These are phyloP conservation scores for Papilio machaon DNA, from an alignment of 1,140 invertebrate genomes.

Conservation along the genomic window DNA sequence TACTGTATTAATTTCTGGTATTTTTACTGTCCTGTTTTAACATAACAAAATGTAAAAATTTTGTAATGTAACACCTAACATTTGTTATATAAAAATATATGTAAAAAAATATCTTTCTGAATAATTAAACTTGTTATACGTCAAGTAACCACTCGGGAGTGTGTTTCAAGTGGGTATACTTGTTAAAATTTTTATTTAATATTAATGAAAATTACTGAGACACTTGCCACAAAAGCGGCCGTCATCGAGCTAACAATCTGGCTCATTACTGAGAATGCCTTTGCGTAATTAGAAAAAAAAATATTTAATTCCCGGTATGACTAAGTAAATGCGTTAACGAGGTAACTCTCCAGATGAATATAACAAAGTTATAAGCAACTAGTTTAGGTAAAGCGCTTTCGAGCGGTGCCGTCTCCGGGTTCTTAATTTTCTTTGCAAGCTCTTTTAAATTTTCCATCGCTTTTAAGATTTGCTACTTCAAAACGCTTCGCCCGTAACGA, in stretches of 20 bases:
- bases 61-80: neutral
- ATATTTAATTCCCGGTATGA: slow-evolving; percentile 71
- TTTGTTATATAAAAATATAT: neutral
- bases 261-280: slow-evolving; percentile 69
- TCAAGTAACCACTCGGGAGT: neutral
- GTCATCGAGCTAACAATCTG: slow-evolving; percentile 59
- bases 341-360: slow-evolving; percentile 66
- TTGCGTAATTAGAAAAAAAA: slow-evolving; percentile 62
- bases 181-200: slow-evolving; percentile 41
- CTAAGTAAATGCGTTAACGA: slow-evolving; percentile 73
- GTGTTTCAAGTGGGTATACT: slow-evolving; percentile 26
- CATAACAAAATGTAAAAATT: neutral
- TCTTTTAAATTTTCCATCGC: slow-evolving; percentile 75
- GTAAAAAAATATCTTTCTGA: no score
- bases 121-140: neutral
- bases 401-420: slow-evolving; percentile 53
- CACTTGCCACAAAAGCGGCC: slow-evolving; percentile 55
- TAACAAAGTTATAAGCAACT: slow-evolving; percentile 74
- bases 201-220: slow-evolving; percentile 54
- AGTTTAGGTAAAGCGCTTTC: slow-evolving; percentile 61
- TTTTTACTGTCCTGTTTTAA: no score
- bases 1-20: no score
- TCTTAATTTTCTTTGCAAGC: slow-evolving; percentile 77
- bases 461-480: slow-evolving; percentile 67
- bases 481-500: slow-evolving; percentile 58